These are phyloP conservation scores for Tetramorium bicarinatum DNA, from an alignment of 2,888 invertebrate genomes.

Conservation along the genomic window DNA sequence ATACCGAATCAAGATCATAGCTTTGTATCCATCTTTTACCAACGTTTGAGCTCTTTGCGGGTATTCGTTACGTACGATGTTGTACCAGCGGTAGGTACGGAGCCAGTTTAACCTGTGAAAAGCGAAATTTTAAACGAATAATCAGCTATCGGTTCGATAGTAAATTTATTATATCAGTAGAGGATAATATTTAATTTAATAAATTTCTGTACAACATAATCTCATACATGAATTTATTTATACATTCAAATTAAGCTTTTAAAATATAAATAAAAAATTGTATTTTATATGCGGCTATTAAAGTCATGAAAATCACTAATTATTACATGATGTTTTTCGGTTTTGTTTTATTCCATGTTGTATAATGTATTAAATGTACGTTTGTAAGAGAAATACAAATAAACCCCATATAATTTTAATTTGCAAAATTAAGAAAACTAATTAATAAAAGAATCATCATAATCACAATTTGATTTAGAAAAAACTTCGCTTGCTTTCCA, in stretches of 20 bases:
- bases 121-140: not conserved
- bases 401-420: not conserved
- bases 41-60: not conserved
- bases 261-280: not conserved
- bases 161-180: slow-evolving; percentile 2
- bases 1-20: not conserved
- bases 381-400: not conserved
- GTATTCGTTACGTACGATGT: not conserved
- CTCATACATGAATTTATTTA: not conserved
- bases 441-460: not conserved
- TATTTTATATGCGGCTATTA: not conserved
- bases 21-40: not conserved
- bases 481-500: slow-evolving; percentile 1
- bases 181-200: slow-evolving; percentile 14
- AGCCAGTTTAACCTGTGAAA: not conserved
- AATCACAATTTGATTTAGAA: not conserved
- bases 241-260: not conserved
- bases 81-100: slow-evolving; percentile 12
- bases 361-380: not conserved
- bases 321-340: not conserved
- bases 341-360: not conserved
- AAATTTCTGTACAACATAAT: not conserved
- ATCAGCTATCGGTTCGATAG: not conserved
- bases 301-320: not conserved
- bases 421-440: not conserved